These are phyloP conservation scores for Cygnus atratus DNA, from an alignment of 2,113 vertebrate genomes.

Conservation along the genomic window DNA sequence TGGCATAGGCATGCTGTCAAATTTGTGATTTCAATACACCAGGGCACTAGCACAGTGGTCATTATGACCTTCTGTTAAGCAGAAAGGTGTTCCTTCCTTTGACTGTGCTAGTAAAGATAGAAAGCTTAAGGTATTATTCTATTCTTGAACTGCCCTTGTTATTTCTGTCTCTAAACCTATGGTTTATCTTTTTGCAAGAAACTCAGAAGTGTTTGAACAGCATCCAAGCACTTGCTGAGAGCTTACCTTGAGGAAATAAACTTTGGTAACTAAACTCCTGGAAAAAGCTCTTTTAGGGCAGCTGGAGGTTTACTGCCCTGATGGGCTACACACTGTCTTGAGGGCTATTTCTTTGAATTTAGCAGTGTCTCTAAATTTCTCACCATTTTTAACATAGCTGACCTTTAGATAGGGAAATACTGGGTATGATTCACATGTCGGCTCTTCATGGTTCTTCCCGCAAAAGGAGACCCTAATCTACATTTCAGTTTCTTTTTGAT, in stretches of 20 bases:
- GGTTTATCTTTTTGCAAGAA: neutral
- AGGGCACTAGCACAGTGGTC: neutral
- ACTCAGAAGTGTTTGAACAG: neutral
- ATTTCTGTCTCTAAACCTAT: neutral
- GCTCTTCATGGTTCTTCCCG: neutral
- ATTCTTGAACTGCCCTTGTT: neutral
- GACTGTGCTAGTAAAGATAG: neutral
- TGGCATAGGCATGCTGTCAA: neutral
- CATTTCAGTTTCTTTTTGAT: constrained; percentile 18
- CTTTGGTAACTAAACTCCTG: neutral
- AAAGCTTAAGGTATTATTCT: neutral
- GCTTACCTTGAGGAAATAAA: neutral
- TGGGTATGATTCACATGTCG: neutral
- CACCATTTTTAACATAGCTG: neutral
- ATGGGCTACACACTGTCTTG: neutral
- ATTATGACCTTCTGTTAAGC: neutral
- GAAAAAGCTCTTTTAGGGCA: neutral
- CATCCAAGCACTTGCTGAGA: neutral
- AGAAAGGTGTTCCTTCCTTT: neutral
- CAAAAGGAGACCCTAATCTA: neutral
- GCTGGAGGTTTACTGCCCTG: neutral
- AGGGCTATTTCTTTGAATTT: neutral
- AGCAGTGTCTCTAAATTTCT: neutral
- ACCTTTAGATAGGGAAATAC: neutral
- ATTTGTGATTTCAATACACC: neutral